Evolutionary conservation across 2,888 invertebrate species (phyloP).

Genomic region (Biston stratarius): DNA sequence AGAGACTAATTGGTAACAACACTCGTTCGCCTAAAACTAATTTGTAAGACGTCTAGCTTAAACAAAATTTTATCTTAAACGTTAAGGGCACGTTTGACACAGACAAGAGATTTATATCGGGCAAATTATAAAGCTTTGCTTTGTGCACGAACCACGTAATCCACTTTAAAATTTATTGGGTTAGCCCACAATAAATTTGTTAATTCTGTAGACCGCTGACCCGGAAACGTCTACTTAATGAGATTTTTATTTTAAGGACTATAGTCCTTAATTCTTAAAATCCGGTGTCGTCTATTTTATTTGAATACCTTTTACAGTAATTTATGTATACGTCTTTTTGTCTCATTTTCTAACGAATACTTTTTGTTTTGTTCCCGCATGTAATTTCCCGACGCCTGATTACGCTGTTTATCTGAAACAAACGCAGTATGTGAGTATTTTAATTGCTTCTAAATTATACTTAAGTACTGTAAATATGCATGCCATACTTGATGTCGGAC

Average conservation of each 20-base stretch:
- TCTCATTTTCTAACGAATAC: slow-evolving; percentile 39
- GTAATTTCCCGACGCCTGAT: slow-evolving; percentile 45
- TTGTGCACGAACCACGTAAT: slow-evolving; percentile 79
- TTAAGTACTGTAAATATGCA: slow-evolving; percentile 45
- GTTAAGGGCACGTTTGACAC: slow-evolving; percentile 67
- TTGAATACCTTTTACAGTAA: slow-evolving; percentile 26
- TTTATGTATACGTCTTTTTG: slow-evolving; percentile 32
- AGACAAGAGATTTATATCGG: slow-evolving; percentile 77
- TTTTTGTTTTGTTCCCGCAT: slow-evolving; percentile 62
- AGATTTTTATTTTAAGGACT: slow-evolving; percentile 70
- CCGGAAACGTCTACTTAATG: slow-evolving; percentile 77
- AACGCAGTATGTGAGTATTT: slow-evolving; percentile 76
- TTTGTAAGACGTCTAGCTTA: slow-evolving; percentile 40
- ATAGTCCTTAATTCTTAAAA: slow-evolving; percentile 57
- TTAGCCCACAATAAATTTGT: slow-evolving; percentile 82
- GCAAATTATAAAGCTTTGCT: slow-evolving; percentile 82
- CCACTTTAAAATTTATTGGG: slow-evolving; percentile 84
- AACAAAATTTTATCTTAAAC: slow-evolving; percentile 51
- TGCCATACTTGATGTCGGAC: slow-evolving; percentile 38
- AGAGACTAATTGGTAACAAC: slow-evolving; percentile 24
- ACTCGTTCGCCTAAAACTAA: slow-evolving; percentile 26
- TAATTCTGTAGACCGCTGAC: slow-evolving; percentile 77
- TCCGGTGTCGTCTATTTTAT: slow-evolving; percentile 46
- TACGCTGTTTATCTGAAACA: slow-evolving; percentile 53
- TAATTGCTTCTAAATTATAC: slow-evolving; percentile 53